Evolutionary conservation across 2,113 vertebrate genomes (phyloP), one percentile per base, ranked within the genome.

Genomic region (Hydrolagus affinis): DNA sequence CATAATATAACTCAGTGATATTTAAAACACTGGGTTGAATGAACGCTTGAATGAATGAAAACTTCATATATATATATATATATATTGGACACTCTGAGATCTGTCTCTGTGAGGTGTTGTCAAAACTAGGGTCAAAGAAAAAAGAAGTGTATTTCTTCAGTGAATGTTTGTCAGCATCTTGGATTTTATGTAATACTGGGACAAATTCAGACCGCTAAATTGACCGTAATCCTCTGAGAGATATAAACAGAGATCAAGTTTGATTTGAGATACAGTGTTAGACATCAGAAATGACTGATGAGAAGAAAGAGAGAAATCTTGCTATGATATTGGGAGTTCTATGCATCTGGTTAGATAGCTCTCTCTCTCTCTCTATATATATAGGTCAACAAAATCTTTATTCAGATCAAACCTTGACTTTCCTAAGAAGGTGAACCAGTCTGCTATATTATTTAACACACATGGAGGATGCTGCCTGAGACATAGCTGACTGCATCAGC

Each of bases 161-260:
- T 83, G 78, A 83, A 68, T 64, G 62, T 25, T 28, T 66, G 32
- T 19, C 60, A 66, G 32, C 25, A 83, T 83, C 78, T 64, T 32
- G 32, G 62, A 83, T 83, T 19, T 83, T 83, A 83, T 32, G 28
- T 15, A 83, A 83, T 15, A 12, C 32, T 66, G 15, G 44, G 66
- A 83, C 77, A 44, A 44, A 44, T 44, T 44, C 44, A 30, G 3
- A 17, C 25, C 32, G 14, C 64, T 66, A 57, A 77, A 44, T 44
- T 44, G 44, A 44, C 44, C 6, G 1, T 44, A 44, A 44, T 44
- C 44, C 44, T 83, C 15, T n/a, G 25, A 83, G 25, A 8, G n/a
- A 3, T 44, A 44, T 44, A 6, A 44, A 44, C 44, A 44, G 44
- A 44, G 44, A 44, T 44, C 44, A 44, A 44, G 44, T 44, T 6